These are phyloP conservation scores for Leiothrix lutea DNA, from an alignment of 2,113 vertebrate species.

Conservation along the genomic window DNA sequence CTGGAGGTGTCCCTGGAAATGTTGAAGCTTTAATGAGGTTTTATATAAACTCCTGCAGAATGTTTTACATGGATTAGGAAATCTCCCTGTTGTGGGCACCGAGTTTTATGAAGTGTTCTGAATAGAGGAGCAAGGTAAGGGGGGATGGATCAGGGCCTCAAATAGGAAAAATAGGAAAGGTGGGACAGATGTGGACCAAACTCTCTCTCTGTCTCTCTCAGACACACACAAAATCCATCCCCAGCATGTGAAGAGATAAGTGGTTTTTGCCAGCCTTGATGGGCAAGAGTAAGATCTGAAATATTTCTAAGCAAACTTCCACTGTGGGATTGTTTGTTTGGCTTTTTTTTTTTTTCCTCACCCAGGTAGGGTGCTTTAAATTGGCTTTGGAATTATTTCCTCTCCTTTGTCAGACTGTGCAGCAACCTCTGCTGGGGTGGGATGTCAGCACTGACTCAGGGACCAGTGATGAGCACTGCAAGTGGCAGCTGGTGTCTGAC, in stretches of 20 bases:
- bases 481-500: conserved; percentile 29
- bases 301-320: background rate
- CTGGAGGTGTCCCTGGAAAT: background rate
- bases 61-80: background rate
- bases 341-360: background rate
- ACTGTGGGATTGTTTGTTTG: background rate
- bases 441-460: background rate
- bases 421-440: background rate
- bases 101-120: background rate
- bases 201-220: too few relatives aligned
- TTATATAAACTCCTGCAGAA: background rate
- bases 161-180: background rate
- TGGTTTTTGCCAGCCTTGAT: background rate
- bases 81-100: background rate
- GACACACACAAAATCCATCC: background rate
- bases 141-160: background rate
- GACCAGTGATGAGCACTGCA: background rate
- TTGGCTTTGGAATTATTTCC: background rate
- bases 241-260: background rate
- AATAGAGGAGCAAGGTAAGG: background rate
- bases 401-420: background rate
- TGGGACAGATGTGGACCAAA: background rate
- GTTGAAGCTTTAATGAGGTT: background rate
- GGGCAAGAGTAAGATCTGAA: background rate
- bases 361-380: background rate